Percentiles rank a stretch among this genome's conserved stretches.
These are phyloP conservation scores for Drosophila diplacantha DNA, from an alignment of 2,888 invertebrate species.

Conservation along the genomic window DNA sequence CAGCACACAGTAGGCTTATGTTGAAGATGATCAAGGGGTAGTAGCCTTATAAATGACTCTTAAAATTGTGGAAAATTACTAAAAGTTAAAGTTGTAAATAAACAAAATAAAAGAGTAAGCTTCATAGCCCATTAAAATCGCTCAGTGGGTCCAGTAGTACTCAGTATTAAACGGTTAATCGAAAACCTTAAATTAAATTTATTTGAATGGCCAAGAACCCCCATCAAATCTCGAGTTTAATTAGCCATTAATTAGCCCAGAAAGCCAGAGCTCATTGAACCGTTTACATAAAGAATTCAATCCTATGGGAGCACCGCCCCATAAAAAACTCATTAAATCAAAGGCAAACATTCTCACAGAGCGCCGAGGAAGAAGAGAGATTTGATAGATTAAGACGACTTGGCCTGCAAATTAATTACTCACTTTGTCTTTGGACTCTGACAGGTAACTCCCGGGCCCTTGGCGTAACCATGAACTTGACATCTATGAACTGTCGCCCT, in stretches of 20 bases:
- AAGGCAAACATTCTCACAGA: conserved; percentile 50
- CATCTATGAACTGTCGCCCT: conserved; percentile 60
- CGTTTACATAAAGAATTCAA: conserved; percentile 56
- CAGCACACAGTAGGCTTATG: conserved; percentile 30
- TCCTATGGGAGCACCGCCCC: conserved; percentile 26
- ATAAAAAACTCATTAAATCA: conserved; percentile 56
- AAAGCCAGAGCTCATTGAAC: conserved; percentile 55
- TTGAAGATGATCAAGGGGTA: conserved; percentile 10
- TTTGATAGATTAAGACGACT: conserved; percentile 54
- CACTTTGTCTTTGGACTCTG: conserved; percentile 37
- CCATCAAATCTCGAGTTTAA: conserved; percentile 56
- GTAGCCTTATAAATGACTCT: conserved; percentile 14
- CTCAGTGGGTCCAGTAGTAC: not conserved
- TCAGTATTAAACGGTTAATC: conserved; percentile 18
- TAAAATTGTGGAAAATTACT: conserved; percentile 3
- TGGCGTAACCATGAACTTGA: conserved; percentile 65
- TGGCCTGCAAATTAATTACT: conserved; percentile 62
- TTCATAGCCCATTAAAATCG: not conserved
- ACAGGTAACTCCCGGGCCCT: conserved; percentile 36
- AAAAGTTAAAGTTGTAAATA: not conserved
- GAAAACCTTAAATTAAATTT: not conserved
- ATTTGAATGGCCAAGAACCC: conserved; percentile 25
- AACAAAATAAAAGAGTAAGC: not conserved
- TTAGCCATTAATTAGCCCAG: conserved; percentile 58
- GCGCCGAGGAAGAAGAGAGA: not conserved